Evolutionary conservation across 2,888 invertebrate species (phyloP).

Genomic region (Chymomyza amoena): DNA sequence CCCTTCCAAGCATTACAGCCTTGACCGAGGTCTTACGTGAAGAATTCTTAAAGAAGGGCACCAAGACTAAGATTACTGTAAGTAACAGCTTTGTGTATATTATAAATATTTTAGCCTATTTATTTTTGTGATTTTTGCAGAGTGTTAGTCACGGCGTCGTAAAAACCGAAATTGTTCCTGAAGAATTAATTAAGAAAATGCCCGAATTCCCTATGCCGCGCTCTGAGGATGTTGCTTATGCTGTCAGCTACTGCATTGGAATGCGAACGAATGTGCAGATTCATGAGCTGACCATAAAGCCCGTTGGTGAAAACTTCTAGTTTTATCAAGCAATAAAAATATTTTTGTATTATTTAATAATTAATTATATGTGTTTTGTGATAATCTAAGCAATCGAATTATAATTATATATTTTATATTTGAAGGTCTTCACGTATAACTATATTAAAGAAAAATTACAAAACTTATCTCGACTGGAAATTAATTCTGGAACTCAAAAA

Average conservation of each 20-base stretch:
- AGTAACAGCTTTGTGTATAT: background rate
- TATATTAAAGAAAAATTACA: too few species aligned
- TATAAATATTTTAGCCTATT: background rate
- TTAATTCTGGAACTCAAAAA: too few species aligned
- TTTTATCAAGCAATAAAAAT: background rate
- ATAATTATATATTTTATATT: too few species aligned
- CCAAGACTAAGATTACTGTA: constrained; percentile 46
- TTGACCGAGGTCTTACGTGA: constrained; percentile 63
- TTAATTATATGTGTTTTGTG: too few species aligned
- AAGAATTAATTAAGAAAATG: background rate
- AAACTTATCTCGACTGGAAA: too few species aligned
- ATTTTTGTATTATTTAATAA: too few species aligned
- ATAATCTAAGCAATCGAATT: too few species aligned
- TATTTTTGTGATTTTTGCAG: constrained; percentile 31
- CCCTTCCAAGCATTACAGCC: constrained; percentile 64
- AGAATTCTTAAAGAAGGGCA: constrained; percentile 54
- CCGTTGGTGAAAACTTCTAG: constrained; percentile 53
- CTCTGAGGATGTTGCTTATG: constrained; percentile 70
- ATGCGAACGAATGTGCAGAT: constrained; percentile 73
- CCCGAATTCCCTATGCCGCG: constrained; percentile 21
- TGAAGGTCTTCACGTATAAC: too few species aligned
- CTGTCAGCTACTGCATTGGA: constrained; percentile 64
- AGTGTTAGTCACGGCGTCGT: constrained; percentile 57
- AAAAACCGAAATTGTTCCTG: constrained; percentile 36
- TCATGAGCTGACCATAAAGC: constrained; percentile 67